Evolutionary conservation across 2,797 vertebrate genomes (phyloP), one percentile per base, ranked within the genome.

Genomic region (Siniperca obscura): DNA sequence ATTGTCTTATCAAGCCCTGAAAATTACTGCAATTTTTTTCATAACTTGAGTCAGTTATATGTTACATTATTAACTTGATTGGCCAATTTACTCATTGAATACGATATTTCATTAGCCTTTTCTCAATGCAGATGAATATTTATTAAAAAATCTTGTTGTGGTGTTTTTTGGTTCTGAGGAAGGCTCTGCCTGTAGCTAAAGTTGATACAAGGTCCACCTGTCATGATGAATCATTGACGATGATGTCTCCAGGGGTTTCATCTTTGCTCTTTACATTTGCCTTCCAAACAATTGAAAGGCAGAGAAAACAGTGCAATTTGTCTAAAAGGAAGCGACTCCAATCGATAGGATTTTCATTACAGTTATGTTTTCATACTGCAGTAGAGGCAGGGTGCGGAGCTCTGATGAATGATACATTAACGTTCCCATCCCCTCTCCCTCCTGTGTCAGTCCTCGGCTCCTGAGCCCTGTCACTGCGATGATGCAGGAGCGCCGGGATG

Each of bases 301-400:
- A 87, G 73, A 87, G 90, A 92, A 92, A 91, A 93, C 85, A 91
- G 84, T 85, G 84, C 92, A 93, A 94, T 95, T 92, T 94, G 88
- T 96, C 94, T 95, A 87, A 95, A 93, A 94, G 94, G 92, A 95
- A 94, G 93, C 83, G 83, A 91, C 86, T 74, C 74, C 78, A 87
- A 95, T 96, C 95, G 80, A 95, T 96, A 91, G 86, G 86, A 94
- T 95, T 96, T 96, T 96, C 95, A 96, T 96, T 95, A 95, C 93
- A 85, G 91, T 94, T 95, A 92, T 93, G 92, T 95, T 95, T 96
- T 95, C 91, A 95, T 95, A 91, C 91, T 89, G 93, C 93, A 88
- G 90, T 25, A 60, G 89, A 90, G 91, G 86, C 84, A 68, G 87
- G 83, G 87, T 84, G 89, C 59, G 38, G 83, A 90, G 89, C 86